A percentile compares a stretch with the other conserved stretches of the same genome.
phyloP scores from a whole-genome alignment of 2,797 vertebrate genomes.

The Hozukius guyotensis region DNA sequence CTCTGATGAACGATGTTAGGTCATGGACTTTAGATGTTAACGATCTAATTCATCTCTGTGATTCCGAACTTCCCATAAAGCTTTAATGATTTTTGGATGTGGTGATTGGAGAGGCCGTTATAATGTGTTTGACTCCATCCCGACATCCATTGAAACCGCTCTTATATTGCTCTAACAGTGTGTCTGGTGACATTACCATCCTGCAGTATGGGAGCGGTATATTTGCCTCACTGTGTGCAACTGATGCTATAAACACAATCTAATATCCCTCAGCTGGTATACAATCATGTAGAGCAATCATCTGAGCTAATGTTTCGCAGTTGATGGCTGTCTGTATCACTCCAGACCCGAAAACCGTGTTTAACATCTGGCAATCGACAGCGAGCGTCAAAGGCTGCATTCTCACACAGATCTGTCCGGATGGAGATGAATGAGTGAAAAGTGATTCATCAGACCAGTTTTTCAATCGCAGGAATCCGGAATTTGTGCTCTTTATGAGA shows the following conservation, averaged over 20 bases:
- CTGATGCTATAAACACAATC: constrained; percentile 40
- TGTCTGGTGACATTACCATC: constrained; percentile 22
- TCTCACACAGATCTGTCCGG: constrained; percentile 6
- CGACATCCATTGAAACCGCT: constrained; percentile 28
- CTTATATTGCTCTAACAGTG: constrained; percentile 14
- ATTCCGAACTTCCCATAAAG: constrained; percentile 40
- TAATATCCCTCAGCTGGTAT: constrained; percentile 25
- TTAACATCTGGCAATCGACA: constrained; percentile 43
- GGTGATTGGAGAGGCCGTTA: constrained; percentile 14
- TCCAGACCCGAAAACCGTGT: not conserved
- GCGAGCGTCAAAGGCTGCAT: not conserved
- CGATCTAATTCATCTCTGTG: constrained; percentile 34
- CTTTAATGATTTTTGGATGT: constrained; percentile 52
- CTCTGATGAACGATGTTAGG: constrained; percentile 4
- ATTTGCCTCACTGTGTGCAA: constrained; percentile 14
- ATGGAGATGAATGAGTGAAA: constrained; percentile 10
- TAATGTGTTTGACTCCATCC: constrained; percentile 45
- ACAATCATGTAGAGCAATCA: constrained; percentile 47
- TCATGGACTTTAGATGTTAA: constrained; percentile 38
- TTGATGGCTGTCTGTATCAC: constrained; percentile 12
- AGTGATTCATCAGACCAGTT: constrained; percentile 1
- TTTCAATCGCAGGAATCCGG: not conserved
- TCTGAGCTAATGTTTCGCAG: constrained; percentile 9
- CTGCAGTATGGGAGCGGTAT: constrained; percentile 20
- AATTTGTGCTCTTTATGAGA: not conserved